Evolutionary conservation across 2,113 vertebrate species (phyloP).

Genomic region (Phocoena sinus): DNA sequence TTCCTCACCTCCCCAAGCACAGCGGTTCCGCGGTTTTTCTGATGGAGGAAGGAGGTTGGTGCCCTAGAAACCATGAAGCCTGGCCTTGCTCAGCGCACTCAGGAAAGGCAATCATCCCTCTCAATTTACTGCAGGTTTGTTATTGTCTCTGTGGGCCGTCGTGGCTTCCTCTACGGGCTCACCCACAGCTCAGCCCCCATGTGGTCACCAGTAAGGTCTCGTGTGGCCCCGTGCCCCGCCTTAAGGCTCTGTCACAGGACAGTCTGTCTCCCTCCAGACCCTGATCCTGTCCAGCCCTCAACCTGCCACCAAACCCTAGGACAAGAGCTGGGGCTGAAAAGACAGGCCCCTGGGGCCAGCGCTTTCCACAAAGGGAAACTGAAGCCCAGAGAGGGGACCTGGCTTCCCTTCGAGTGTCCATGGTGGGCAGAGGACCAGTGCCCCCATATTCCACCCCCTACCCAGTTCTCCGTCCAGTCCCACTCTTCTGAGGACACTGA

Average conservation of each 20-base stretch:
- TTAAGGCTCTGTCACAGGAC: not conserved
- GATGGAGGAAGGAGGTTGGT: not conserved
- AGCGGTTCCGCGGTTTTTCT: not conserved
- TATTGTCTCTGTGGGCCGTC: not conserved
- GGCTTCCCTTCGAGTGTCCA: not conserved
- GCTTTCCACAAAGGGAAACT: not conserved
- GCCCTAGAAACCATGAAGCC: not conserved
- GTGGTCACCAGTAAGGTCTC: not conserved
- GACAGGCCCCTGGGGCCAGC: no score
- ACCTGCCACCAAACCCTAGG: not conserved
- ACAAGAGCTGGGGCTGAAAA: not conserved
- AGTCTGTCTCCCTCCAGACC: not conserved
- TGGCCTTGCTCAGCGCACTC: not conserved
- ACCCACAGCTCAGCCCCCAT: not conserved
- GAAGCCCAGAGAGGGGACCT: not conserved
- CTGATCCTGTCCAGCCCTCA: not conserved
- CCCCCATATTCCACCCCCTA: rapidly evolving
- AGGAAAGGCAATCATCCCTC: not conserved
- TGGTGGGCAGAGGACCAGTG: not conserved
- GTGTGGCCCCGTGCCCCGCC: not conserved
- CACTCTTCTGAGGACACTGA: not conserved
- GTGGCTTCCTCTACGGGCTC: not conserved
- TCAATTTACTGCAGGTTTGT: not conserved
- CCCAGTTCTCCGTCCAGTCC: not conserved
- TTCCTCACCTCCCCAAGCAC: not conserved